phyloP scores from a whole-genome alignment of 2,113 vertebrate genomes.

The Macaca fascicularis region DNA sequence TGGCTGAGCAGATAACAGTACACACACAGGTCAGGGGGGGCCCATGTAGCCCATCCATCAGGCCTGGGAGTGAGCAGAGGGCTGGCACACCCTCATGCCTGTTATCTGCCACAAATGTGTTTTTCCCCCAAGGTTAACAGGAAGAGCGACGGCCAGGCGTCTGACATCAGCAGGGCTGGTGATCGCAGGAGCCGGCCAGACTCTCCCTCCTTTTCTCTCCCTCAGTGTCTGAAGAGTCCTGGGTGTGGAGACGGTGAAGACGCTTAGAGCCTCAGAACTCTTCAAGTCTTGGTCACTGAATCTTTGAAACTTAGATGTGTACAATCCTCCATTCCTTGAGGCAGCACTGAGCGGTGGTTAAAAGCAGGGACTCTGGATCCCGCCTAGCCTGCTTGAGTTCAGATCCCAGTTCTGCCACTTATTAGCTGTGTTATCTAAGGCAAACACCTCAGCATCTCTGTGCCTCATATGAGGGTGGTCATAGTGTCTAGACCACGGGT shows the following conservation, averaged over 20 bases:
- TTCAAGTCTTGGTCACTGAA: not conserved
- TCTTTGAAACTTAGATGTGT: not conserved
- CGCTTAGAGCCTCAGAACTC: not conserved
- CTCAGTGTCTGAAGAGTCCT: not conserved
- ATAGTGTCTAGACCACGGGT: not conserved
- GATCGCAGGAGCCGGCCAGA: not conserved
- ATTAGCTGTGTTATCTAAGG: not conserved
- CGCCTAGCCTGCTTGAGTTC: not conserved
- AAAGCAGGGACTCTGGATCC: not conserved
- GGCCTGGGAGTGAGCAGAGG: conserved; percentile 67
- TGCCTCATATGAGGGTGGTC: not conserved
- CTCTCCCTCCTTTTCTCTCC: not conserved
- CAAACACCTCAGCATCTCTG: not conserved
- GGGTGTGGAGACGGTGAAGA: not conserved
- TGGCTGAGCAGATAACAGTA: conserved; percentile 86
- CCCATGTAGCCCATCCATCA: conserved; percentile 89
- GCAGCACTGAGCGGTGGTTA: not conserved
- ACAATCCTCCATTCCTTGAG: not conserved
- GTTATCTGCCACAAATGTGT: conserved; percentile 83
- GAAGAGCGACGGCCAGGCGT: conserved; percentile 80
- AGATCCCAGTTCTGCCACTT: not conserved
- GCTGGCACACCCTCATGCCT: conserved; percentile 78
- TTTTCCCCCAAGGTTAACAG: conserved; percentile 86
- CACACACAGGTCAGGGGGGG: conserved; percentile 85
- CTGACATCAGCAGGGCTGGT: conserved; percentile 66